Evolutionary conservation across 2,888 invertebrate genomes (phyloP).

Genomic region (Sylvicola cinctus): DNA sequence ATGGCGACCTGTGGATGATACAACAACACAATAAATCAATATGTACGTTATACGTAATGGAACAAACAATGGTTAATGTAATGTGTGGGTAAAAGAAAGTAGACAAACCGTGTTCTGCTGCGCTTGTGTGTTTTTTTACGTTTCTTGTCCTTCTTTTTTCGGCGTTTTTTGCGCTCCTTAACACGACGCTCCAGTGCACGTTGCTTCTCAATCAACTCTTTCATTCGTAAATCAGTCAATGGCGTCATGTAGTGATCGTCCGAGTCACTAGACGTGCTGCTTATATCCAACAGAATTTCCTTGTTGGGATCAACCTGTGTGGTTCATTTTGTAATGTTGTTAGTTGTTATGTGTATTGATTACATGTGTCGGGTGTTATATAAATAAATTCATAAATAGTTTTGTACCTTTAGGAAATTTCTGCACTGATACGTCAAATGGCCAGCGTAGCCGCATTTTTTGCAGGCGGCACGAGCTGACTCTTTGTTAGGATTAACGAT

Average conservation of each 20-base stretch:
- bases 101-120: too few species aligned
- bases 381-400: too few species aligned
- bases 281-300: constrained; percentile 80
- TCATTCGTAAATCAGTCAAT: constrained; percentile 54
- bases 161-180: too few species aligned
- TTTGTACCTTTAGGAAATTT: constrained; percentile 68
- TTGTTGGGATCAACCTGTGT: constrained; percentile 68
- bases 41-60: too few species aligned
- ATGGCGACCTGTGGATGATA: too few species aligned
- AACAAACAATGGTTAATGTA: too few species aligned
- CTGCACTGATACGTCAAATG: constrained; percentile 91
- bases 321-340: not conserved
- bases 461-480: constrained; percentile 65
- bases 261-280: constrained; percentile 83
- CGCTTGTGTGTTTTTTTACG: too few species aligned
- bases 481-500: constrained; percentile 37
- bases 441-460: constrained; percentile 90
- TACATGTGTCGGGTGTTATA: too few species aligned
- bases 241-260: constrained; percentile 65
- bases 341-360: too few species aligned
- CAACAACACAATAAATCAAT: too few species aligned
- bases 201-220: constrained; percentile 51
- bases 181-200: constrained; percentile 24
- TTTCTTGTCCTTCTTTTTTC: too few species aligned
- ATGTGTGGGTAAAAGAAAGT: too few species aligned